Evolutionary conservation across 2,888 invertebrate genomes (phyloP), one percentile per base, ranked within the genome.

Genomic region (Epistrophe grossulariae): DNA sequence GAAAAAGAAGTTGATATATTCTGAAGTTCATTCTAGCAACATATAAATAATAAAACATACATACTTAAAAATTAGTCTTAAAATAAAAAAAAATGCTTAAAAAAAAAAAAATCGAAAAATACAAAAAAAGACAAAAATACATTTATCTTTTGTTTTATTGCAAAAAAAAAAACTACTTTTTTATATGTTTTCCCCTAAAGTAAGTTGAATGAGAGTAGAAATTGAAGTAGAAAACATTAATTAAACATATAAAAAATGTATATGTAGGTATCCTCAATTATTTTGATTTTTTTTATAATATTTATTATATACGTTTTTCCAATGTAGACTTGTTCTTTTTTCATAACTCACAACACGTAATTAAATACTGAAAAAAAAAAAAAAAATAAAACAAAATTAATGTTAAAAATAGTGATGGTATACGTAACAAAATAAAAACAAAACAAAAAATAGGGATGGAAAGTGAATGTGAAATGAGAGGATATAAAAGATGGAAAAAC

Each of bases 331-430:
- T 87, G 83, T 68, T 87, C 81, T 79, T 87, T n/a, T 60, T 79
- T 87, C 79, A 83, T 72, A 87, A 87, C 87, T 89, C 88, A 92
- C 92, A 92, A 91, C 89, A 92, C 92, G 91, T 92, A 92, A 92
- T 92, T 92, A 91, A 92, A 92, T 90, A 92, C 92, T 89, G 89
- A 84, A 89, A 89, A 76, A 89, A 76, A 84, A 89, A 89, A 76
- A 89, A 89, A 83, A 88, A 89, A 79, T 70, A 77, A 88, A 89
- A 81, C 66, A 43, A 89, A 83, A 88, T 57, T 15, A 89, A 74
- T 79, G 64, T 72, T 79, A 71, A 70, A 77, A 50, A 68, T 57
- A 40, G 78, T 73, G 68, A 50, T 74, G 48, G 79, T 62, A 45
- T 77, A 72, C 24, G 62, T 79, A 80, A 76, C 28, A 57, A 57